These are phyloP conservation scores for Drosophila burlai DNA, from an alignment of 1,140 invertebrate species.

Conservation along the genomic window DNA sequence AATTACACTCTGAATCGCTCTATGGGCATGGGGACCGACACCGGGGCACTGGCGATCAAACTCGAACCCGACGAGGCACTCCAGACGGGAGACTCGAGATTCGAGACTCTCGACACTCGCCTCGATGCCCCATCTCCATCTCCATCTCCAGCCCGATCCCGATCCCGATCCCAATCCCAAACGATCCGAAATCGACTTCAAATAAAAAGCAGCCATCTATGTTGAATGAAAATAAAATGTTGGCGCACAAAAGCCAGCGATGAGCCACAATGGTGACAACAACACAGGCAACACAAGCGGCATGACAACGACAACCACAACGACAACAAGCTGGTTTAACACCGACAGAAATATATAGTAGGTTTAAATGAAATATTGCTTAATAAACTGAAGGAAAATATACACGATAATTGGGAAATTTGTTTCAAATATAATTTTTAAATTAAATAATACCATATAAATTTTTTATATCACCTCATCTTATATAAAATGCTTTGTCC, in stretches of 20 bases:
- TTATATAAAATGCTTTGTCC: no score
- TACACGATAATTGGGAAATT: background rate
- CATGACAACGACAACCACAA: slow-evolving; percentile 54
- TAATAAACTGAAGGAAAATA: background rate
- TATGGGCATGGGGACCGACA: slow-evolving; percentile 53
- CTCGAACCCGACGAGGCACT: slow-evolving; percentile 15
- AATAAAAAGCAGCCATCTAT: slow-evolving; percentile 72
- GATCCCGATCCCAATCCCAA: slow-evolving; percentile 16
- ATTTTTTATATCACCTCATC: no score
- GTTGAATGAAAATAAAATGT: slow-evolving; percentile 77
- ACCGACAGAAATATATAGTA: slow-evolving; percentile 1
- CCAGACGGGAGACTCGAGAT: background rate
- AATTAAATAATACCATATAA: no score
- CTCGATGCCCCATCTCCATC: slow-evolving; percentile 11
- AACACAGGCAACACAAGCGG: slow-evolving; percentile 48
- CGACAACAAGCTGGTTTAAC: slow-evolving; percentile 16
- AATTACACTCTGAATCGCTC: slow-evolving; percentile 83
- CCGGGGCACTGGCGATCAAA: slow-evolving; percentile 23
- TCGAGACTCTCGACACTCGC: slow-evolving; percentile 13
- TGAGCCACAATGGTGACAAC: slow-evolving; percentile 71
- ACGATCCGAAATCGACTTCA: slow-evolving; percentile 49
- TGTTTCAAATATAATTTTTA: background rate
- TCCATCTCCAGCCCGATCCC: slow-evolving; percentile 12
- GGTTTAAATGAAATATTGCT: background rate
- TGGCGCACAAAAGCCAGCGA: slow-evolving; percentile 68